phyloP scores from a whole-genome alignment of 2,888 invertebrate species.

The Agonopterix alstromeriana region DNA sequence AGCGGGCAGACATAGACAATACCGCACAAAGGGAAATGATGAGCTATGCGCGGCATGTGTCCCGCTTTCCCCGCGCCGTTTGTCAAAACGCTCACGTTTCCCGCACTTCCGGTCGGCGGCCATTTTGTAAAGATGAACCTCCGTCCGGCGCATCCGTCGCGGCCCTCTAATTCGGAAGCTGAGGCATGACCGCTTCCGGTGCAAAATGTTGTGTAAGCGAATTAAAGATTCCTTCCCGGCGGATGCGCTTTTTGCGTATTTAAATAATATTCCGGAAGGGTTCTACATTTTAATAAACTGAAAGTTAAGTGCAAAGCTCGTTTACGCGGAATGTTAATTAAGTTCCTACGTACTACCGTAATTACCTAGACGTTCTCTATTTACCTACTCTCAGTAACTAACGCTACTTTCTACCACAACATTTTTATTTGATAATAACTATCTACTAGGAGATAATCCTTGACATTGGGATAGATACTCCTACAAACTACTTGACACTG shows the following conservation, averaged over 20 bases:
- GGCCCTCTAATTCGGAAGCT: constrained; percentile 52
- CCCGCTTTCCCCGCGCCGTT: constrained; percentile 57
- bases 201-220: constrained; percentile 68
- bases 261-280: too few species aligned
- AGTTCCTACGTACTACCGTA: too few species aligned
- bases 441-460: too few species aligned
- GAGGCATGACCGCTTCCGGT: constrained; percentile 52
- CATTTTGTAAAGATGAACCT: constrained; percentile 67
- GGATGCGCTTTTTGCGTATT: background rate
- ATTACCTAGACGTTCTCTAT: too few species aligned
- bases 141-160: constrained; percentile 40
- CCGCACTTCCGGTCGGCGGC: constrained; percentile 60
- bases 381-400: too few species aligned
- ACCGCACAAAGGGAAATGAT: constrained; percentile 29
- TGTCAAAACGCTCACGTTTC: constrained; percentile 74
- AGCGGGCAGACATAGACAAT: constrained; percentile 1
- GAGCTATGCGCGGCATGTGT: constrained; percentile 52
- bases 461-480: too few species aligned
- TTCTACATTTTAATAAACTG: too few species aligned
- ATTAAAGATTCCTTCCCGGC: constrained; percentile 43
- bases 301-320: too few species aligned
- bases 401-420: too few species aligned
- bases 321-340: too few species aligned
- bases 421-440: too few species aligned
- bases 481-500: too few species aligned